Percentiles rank a stretch among this genome's conserved stretches.
Conservation (phyloP, 2,888 invertebrate genomes). For the Catocala fraxini region DNA sequence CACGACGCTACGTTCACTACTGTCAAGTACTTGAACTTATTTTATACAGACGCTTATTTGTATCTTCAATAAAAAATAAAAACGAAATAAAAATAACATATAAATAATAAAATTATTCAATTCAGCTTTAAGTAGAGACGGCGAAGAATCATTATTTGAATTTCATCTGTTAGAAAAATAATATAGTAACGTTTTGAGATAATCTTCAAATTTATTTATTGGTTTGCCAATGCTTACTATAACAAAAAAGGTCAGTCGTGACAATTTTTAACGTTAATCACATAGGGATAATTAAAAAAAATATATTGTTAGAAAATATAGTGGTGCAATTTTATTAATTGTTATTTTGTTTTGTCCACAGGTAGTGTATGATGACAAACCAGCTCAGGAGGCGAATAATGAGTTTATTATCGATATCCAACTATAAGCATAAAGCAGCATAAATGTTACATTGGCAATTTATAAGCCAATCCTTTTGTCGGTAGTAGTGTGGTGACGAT, state of each 20-base stretch:
- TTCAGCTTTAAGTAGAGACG: no score
- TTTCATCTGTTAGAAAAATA: no score
- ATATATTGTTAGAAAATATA: no score
- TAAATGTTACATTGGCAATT: slow-evolving; percentile 52
- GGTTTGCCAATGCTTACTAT: not conserved
- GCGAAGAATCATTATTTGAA: no score
- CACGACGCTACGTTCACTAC: slow-evolving; percentile 32
- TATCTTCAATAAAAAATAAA: no score
- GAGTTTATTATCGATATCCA: slow-evolving; percentile 74
- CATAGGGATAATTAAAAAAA: not conserved
- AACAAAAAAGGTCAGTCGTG: slow-evolving; percentile 13
- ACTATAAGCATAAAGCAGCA: slow-evolving; percentile 79
- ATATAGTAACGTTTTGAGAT: no score
- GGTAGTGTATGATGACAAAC: slow-evolving; percentile 81
- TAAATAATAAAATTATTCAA: no score
- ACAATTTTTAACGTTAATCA: no score
- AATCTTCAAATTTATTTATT: not conserved
- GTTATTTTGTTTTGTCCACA: slow-evolving; percentile 66
- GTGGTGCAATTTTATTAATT: slow-evolving; percentile 26
- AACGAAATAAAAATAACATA: no score
- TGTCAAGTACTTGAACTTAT: slow-evolving; percentile 18
- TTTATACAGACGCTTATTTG: slow-evolving; percentile 7
- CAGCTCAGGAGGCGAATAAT: slow-evolving; percentile 69
- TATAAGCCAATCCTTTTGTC: slow-evolving; percentile 41
- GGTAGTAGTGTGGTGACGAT: slow-evolving; percentile 47